Evolutionary conservation across 1,140 invertebrate genomes (phyloP), one percentile per base, ranked within the genome.

Genomic region (Drosophila truncata): DNA sequence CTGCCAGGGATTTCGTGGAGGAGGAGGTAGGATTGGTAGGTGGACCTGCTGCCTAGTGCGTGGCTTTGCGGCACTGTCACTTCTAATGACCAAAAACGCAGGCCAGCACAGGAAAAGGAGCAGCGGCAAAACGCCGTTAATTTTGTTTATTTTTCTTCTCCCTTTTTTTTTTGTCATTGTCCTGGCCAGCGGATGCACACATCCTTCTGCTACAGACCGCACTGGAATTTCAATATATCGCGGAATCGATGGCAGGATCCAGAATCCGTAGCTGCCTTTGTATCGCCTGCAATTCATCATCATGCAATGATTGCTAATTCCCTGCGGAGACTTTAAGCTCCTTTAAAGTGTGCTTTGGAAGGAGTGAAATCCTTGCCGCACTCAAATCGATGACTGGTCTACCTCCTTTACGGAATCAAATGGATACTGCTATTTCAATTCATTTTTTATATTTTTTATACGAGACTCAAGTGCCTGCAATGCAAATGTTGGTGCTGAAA

Each of bases 31-130:
- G n/a, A 18, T 18, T 31, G 49, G 49, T 50, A 14, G 49, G 27
- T 18, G 49, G 47, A 50, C 25, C 47, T 13, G 47, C 46, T 6
- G 27, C 37, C 66, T 63, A 33, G 61, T 63, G 62, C 75, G 75
- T 61, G 84, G 84, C 63, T 78, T 77, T 80, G 83, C 71, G 71
- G 84, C 85, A 49, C 67, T 78, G 84, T 80, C 83, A 80, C 83
- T 87, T 82, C 83, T 79, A 87, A 86, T 82, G 82, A 82, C 72
- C 83, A 66, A 78, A 76, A 66, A 61, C 65, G 62, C 52, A 55
- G 29, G 39, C n/a, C n/a, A n/a, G n/a, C 46, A 25, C 44, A 44
- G 67, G 39, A 58, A 58, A 71, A 71, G 67, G 31, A 71, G 63
- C 66, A 79, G 50, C 74, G 52, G 35, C 70, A 49, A 49, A 61